These are phyloP conservation scores for Clitarchus hookeri DNA, from an alignment of 2,888 invertebrate genomes.

Conservation along the genomic window DNA sequence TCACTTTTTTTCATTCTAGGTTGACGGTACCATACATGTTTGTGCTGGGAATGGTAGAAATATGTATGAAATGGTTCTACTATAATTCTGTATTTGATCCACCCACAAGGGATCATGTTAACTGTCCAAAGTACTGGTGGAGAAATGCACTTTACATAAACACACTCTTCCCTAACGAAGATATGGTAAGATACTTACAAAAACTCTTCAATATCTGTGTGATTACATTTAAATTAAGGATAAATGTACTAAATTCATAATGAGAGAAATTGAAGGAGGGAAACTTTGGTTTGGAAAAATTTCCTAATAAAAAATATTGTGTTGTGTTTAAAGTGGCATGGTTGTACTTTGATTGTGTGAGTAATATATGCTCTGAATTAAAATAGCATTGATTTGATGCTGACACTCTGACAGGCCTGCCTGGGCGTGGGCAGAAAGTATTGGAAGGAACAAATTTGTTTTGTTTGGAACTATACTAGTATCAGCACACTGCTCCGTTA, in stretches of 20 bases:
- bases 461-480: no score
- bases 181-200: constrained; percentile 58
- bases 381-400: no score
- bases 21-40: constrained; percentile 82
- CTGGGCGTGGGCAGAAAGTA: no score
- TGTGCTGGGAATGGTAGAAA: constrained; percentile 49
- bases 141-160: constrained; percentile 66
- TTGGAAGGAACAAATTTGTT: no score
- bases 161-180: constrained; percentile 61
- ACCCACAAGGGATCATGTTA: constrained; percentile 61
- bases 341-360: no score
- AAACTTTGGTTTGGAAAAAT: no score
- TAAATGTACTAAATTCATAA: background rate
- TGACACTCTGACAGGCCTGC: no score
- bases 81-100: constrained; percentile 58
- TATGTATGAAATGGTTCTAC: constrained; percentile 57
- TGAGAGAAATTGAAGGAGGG: no score
- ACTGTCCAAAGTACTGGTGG: constrained; percentile 67
- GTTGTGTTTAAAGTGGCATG: no score
- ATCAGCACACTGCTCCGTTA: no score
- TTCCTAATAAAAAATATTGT: no score
- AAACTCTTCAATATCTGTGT: background rate
- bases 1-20: constrained; percentile 53
- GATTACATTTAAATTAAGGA: background rate
- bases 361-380: no score